phyloP scores from a whole-genome alignment of 1,140 invertebrate genomes.

The Matsumurasca onukii region DNA sequence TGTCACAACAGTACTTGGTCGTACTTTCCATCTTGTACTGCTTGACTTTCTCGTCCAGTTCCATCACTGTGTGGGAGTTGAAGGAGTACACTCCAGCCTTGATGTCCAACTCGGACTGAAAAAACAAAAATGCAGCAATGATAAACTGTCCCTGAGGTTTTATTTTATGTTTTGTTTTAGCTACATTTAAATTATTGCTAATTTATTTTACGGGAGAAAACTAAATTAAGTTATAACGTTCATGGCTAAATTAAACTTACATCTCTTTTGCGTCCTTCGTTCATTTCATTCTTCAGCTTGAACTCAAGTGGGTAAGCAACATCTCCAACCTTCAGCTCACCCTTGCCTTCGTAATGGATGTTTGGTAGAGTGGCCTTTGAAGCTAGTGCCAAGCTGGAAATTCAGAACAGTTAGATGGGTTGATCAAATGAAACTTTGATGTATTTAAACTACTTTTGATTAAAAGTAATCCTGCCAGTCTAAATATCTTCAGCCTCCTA shows the following conservation, averaged over 20 bases:
- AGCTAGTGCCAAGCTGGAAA: background rate
- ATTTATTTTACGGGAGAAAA: background rate
- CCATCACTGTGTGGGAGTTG: conserved; percentile 7
- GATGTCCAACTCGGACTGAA: background rate
- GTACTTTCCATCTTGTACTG: background rate
- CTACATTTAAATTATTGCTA: background rate
- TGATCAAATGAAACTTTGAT: no score
- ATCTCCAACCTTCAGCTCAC: conserved; percentile 62
- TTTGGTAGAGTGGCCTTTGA: background rate
- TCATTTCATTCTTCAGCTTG: conserved; percentile 49
- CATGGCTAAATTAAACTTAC: background rate
- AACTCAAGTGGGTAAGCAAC: conserved; percentile 66
- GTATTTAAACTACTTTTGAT: no score
- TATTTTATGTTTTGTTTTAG: background rate
- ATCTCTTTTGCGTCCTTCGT: background rate
- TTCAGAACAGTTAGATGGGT: no score
- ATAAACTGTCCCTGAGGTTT: background rate
- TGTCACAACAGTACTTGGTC: background rate
- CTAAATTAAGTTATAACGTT: background rate
- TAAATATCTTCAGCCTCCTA: no score
- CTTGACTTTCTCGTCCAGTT: conserved; percentile 9
- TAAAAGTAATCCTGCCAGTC: no score
- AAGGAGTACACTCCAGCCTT: conserved; percentile 31
- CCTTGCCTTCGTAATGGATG: conserved; percentile 59
- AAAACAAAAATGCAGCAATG: background rate